Evolutionary conservation across 2,888 invertebrate genomes (phyloP), one percentile per base, ranked within the genome.

Genomic region (Diloba caeruleocephala): DNA sequence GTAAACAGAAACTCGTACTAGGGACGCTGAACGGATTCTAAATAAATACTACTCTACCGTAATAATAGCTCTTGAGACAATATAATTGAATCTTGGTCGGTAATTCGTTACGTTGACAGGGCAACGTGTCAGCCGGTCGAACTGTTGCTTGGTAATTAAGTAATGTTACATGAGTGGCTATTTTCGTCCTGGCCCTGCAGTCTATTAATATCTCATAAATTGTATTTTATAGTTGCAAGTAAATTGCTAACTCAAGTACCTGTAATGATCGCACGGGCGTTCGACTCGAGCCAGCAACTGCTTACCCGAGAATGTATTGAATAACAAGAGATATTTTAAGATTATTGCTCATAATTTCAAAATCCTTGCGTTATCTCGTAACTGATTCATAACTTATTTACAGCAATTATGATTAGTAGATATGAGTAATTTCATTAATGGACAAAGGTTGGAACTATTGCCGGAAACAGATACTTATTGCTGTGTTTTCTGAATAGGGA

Each of bases 151-250:
- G 71, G 65, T 84, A 84, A 85, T 83, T 82, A 81, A 81, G 80
- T 80, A 80, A 83, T 81, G 75, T 79, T 80, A 79, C 75, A 76
- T 74, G 74, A 72, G 74, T 68, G 39, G 74, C 79, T 87, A 89
- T 87, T 88, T 85, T 85, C 81, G 82, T 80, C 76, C 60, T 64
- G 72, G 74, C 79, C 80, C 74, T 77, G 55, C 76, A 69, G 78
- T 82, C 85, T 89, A 88, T 87, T 87, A 87, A 87, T 86, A 88
- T 79, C 78, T 61, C 79, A 84, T 88, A 87, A 87, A 87, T 85
- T 84, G 78, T 82, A 57, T 61, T 72, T 71, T 68, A 74, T 72
- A 68, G 61, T 59, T 79, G 81, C 83, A 85, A 82, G 85, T 85
- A 88, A 87, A 88, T 88, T 87, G 82, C 81, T 79, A 77, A 84